A percentile compares a stretch with the other conserved stretches of the same genome.
These are phyloP conservation scores for Montipora efflorescens DNA, from an alignment of 64 coral and sea anemone species.

Conservation along the genomic window DNA sequence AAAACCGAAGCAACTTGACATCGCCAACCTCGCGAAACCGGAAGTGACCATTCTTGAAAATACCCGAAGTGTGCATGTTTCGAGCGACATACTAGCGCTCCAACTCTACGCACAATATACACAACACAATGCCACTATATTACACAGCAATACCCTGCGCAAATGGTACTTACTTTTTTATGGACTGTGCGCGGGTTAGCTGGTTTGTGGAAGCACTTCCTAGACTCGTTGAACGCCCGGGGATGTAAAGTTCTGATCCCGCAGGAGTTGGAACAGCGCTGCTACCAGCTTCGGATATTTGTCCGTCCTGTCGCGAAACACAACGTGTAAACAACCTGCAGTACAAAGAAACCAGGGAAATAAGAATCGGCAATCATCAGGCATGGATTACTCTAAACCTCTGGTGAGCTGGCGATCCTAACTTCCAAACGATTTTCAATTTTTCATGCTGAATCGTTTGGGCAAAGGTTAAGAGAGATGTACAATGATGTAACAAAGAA, in stretches of 20 bases:
- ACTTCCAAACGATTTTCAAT: not conserved
- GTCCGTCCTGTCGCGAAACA: constrained; percentile 13
- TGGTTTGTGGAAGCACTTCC: constrained; percentile 7
- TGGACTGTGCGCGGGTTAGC: constrained; percentile 27
- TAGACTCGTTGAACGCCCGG: not conserved
- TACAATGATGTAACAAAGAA: not conserved
- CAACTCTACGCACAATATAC: constrained; percentile 16
- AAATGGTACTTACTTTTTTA: constrained; percentile 58
- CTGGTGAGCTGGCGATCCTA: not conserved
- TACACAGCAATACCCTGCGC: constrained; percentile 15
- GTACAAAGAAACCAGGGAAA: not conserved
- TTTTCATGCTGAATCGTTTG: not conserved
- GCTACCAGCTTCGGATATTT: not conserved
- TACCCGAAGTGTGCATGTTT: not conserved
- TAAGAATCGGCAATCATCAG: not conserved
- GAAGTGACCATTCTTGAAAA: constrained; percentile 12
- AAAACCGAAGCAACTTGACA: not conserved
- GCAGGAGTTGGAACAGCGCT: constrained; percentile 25
- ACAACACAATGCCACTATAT: not conserved
- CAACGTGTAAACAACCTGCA: constrained; percentile 25
- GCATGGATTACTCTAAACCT: not conserved
- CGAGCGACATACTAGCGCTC: not conserved
- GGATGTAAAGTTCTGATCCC: constrained; percentile 38
- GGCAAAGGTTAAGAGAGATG: too few relatives aligned
- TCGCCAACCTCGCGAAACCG: not conserved